Evolutionary conservation across 2,888 invertebrate genomes (phyloP), one percentile per base, ranked within the genome.

Genomic region (Chrysopilus asiliformis): DNA sequence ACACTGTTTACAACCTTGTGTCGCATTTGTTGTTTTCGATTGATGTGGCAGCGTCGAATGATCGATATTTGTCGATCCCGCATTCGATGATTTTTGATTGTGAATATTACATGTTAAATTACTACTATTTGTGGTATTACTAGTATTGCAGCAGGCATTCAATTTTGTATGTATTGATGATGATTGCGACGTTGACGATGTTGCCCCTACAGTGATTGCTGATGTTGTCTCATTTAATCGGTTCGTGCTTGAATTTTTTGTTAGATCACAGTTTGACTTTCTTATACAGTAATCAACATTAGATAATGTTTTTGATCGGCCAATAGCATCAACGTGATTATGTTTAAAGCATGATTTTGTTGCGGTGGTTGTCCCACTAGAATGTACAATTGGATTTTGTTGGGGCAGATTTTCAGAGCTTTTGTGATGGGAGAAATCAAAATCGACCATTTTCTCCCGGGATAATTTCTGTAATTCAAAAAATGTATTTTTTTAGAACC

Each of bases 381-480:
- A 29, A 19, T n/a, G n/a, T n/a, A n/a, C n/a, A n/a, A n/a, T n/a
- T n/a, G n/a, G n/a, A n/a, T n/a, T n/a, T 18, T 38, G 38, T 28
- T 38, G 38, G 2, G 32, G 27, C 10, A 61, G 50, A 39, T 58
- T 63, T 39, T 64, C 62, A 18, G 53, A 52, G 40, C 63, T 63
- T 45, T 58, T 62, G 41, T 64, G 62, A 47, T 58, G 60, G n/a
- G 60, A 57, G 43, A 64, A 64, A 49, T 64, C 64, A 47, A 64
- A 64, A 38, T 63, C 64, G n/a, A 64, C 64, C n/a, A 61, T 54
- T 46, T 61, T 64, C 45, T 64, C 63, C 12, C 58, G 53, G 22
- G 54, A 43, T 44, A 54, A 51, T 19, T 53, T 52, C 46, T 47
- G 28, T 2, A 32, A 37, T 13, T 7, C 7, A 22, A 22, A 22